Evolutionary conservation across 2,888 invertebrate species (phyloP).

Genomic region (Chrysolina haemoptera): DNA sequence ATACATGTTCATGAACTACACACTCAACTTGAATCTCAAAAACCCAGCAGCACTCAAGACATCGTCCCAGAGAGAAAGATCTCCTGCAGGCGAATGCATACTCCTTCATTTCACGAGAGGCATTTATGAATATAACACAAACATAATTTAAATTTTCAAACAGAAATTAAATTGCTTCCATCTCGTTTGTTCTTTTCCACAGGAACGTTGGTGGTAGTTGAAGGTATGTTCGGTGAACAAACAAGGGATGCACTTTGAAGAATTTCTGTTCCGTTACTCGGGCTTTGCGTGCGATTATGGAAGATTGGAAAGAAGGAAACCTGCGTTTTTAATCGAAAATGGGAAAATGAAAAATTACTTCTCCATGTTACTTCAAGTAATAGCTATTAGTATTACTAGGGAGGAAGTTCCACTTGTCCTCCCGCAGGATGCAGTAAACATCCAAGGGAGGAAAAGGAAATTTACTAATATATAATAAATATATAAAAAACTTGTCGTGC

Average conservation of each 20-base stretch:
- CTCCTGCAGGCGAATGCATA: constrained; percentile 13
- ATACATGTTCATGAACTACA: constrained; percentile 4
- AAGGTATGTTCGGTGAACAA: constrained; percentile 20
- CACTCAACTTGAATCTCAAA: constrained; percentile 15
- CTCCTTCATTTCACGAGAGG: constrained; percentile 21
- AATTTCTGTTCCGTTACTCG: background rate
- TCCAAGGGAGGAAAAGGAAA: too few species aligned
- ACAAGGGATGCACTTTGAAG: background rate
- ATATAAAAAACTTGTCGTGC: too few species aligned
- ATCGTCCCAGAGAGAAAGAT: background rate
- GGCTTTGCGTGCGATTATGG: too few species aligned
- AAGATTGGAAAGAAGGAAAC: too few species aligned
- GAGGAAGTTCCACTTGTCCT: too few species aligned
- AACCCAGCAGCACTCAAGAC: constrained; percentile 19
- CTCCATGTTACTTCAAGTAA: too few species aligned
- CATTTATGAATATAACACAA: constrained; percentile 51
- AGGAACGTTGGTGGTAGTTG: background rate
- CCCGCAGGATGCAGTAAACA: too few species aligned
- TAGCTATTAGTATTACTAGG: too few species aligned
- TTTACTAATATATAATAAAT: too few species aligned
- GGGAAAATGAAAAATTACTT: too few species aligned
- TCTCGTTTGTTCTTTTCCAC: constrained; percentile 36
- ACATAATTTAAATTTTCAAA: constrained; percentile 53
- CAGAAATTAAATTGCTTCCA: constrained; percentile 48
- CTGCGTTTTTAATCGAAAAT: too few species aligned